A percentile compares a stretch with the other conserved stretches of the same genome.
Conservation (phyloP, 1,140 invertebrate genomes). For the Harlomillsia oculata region DNA sequence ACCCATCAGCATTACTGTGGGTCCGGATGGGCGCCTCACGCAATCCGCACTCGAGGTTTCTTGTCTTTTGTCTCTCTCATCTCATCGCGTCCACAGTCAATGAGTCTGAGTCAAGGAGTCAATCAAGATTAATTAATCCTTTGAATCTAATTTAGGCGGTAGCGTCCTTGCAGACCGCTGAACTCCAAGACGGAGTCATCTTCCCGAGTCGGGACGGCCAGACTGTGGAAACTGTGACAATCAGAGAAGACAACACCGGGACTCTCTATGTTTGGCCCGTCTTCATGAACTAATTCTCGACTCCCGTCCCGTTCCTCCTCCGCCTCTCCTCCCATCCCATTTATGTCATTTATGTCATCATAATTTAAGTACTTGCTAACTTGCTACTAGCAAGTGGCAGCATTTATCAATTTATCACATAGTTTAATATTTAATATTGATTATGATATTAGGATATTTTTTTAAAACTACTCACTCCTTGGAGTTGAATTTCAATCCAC, state of each 20-base stretch:
- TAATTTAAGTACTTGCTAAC: no score
- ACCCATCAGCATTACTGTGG: constrained; percentile 19
- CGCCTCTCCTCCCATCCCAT: no score
- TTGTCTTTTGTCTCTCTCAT: no score
- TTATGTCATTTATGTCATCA: no score
- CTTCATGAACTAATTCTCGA: constrained; percentile 16
- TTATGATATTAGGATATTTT: no score
- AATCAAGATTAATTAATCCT: background rate
- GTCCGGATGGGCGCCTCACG: constrained; percentile 5
- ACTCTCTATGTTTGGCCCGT: constrained; percentile 24
- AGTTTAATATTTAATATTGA: no score
- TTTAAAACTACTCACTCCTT: no score
- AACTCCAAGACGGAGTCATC: constrained; percentile 15
- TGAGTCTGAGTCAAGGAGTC: background rate
- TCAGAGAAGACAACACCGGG: constrained; percentile 15
- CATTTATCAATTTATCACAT: no score
- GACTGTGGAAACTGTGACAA: constrained; percentile 17
- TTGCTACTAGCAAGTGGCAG: no score
- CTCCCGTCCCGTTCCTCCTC: no score
- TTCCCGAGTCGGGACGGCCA: constrained; percentile 10
- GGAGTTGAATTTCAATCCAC: no score
- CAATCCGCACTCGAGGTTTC: constrained; percentile 14
- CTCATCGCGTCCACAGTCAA: no score
- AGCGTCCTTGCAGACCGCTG: constrained; percentile 6
- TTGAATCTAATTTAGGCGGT: constrained; percentile 7